phyloP scores from a whole-genome alignment of 1,140 invertebrate species.

The Drosophila ananassae region DNA sequence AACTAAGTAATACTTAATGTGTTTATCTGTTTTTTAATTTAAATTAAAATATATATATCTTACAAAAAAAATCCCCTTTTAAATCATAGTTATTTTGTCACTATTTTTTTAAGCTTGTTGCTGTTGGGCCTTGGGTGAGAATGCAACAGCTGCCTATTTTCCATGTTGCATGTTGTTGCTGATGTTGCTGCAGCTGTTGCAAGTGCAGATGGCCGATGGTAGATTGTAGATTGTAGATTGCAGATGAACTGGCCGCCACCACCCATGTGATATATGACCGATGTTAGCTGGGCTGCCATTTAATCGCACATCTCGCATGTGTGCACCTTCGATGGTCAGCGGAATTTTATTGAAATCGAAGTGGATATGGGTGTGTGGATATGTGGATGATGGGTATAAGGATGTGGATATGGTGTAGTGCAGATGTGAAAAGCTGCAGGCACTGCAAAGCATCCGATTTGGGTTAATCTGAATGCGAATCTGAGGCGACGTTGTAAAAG shows the following conservation, averaged over 20 bases:
- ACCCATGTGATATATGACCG: slow-evolving; percentile 15
- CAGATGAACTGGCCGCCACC: neutral
- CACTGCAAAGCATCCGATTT: slow-evolving; percentile 51
- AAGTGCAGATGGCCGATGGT: slow-evolving; percentile 2
- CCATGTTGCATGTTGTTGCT: neutral
- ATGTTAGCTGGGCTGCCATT: slow-evolving; percentile 4
- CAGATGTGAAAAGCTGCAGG: slow-evolving; percentile 25
- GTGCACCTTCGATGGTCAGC: slow-evolving; percentile 48
- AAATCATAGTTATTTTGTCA: too few relatives aligned
- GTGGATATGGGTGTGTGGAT: neutral
- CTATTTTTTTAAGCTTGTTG: neutral
- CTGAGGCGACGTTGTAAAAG: slow-evolving; percentile 76
- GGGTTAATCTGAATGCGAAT: slow-evolving; percentile 68
- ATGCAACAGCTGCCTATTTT: slow-evolving; percentile 5
- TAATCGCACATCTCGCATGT: slow-evolving; percentile 5
- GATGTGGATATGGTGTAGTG: neutral
- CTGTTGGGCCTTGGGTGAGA: neutral
- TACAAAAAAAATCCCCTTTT: too few relatives aligned
- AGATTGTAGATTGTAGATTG: neutral
- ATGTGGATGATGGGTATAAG: too few relatives aligned
- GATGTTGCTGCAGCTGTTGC: slow-evolving; percentile 3
- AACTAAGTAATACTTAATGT: too few relatives aligned
- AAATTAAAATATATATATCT: too few relatives aligned
- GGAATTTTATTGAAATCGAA: slow-evolving; percentile 57
- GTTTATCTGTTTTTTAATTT: too few relatives aligned